Base-by-base conservation (phyloP, 1,140 invertebrate species). In the Psilanteris sp. region DNA sequence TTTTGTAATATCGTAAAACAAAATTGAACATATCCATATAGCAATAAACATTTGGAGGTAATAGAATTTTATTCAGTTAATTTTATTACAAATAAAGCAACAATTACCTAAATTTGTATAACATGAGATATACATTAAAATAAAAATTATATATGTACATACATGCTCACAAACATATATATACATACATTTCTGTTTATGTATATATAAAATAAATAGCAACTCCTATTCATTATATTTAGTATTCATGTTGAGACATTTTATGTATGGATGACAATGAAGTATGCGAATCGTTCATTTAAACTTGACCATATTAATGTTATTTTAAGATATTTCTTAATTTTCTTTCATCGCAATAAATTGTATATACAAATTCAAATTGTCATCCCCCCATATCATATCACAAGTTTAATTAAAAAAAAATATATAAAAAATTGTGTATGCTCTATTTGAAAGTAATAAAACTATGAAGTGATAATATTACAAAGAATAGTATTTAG, bases 31-130 rank as follows among this genome's bases (percentile, higher is more conserved):
- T n/a, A n/a, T n/a, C n/a, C n/a, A n/a, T n/a, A n/a, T n/a, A n/a
- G n/a, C n/a, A n/a, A n/a, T n/a, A 14, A n/a, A n/a, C 26, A 31
- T 27, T 27, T 52, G 15, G 59, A 67, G 62, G 31, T 55, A 55
- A 67, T 67, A 55, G 62, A 67, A 46, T 67, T 67, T 67, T 55
- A 55, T 67, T 67, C 9, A 36, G 39, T 55, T 44, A 29, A 66
- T 66, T 55, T 67, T 55, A 67, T 55, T 67, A 67, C 62, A 67
- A 67, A 67, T 67, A 67, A 67, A 67, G 62, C 62, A 67, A 67
- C 62, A 67, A 67, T 55, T 46, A 67, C 62, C 62, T 67, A 67
- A 67, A 46, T 36, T 54, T 39, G 6, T 54, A 44, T 67, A 67
- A 67, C 62, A 55, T 67, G 50, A n/a, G n/a, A 48, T 55, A 31